Evolutionary conservation across 1,140 invertebrate species (phyloP).

Genomic region (Hylaeus volcanicus): DNA sequence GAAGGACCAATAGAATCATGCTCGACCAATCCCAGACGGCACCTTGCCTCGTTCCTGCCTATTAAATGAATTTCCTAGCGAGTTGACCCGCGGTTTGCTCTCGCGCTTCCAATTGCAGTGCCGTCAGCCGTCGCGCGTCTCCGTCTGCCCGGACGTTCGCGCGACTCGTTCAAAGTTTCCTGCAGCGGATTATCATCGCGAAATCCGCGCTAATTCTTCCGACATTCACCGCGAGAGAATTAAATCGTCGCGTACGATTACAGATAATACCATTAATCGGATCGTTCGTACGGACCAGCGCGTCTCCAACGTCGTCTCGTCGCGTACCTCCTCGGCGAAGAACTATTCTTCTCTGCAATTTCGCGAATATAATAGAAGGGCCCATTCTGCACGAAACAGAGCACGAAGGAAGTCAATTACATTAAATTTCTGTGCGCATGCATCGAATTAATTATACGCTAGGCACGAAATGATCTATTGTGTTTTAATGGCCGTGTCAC

Average conservation of each 20-base stretch:
- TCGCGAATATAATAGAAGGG: neutral
- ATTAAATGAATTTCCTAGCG: slow-evolving; percentile 49
- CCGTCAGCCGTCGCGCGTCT: neutral
- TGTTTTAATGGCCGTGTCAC: slow-evolving; percentile 56
- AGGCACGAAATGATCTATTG: slow-evolving; percentile 59
- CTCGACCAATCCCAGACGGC: slow-evolving; percentile 12
- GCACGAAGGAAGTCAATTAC: slow-evolving; percentile 19
- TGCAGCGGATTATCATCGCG: neutral
- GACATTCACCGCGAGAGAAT: neutral
- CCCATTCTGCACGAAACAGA: neutral
- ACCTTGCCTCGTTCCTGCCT: slow-evolving; percentile 21
- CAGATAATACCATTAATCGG: neutral
- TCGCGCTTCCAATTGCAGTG: slow-evolving; percentile 46
- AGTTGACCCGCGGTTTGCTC: slow-evolving; percentile 54
- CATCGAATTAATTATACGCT: slow-evolving; percentile 50
- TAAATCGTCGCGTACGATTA: neutral
- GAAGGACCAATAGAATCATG: slow-evolving; percentile 4
- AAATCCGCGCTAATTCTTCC: neutral
- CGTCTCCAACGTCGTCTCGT: too few species aligned
- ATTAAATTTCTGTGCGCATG: slow-evolving; percentile 20
- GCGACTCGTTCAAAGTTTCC: neutral
- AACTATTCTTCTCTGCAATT: too few species aligned
- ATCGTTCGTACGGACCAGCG: too few species aligned
- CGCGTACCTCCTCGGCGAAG: too few species aligned
- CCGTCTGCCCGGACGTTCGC: slow-evolving; percentile 4